Conservation (phyloP, 2,113 vertebrate species). For the Paraplagusia blochii region DNA sequence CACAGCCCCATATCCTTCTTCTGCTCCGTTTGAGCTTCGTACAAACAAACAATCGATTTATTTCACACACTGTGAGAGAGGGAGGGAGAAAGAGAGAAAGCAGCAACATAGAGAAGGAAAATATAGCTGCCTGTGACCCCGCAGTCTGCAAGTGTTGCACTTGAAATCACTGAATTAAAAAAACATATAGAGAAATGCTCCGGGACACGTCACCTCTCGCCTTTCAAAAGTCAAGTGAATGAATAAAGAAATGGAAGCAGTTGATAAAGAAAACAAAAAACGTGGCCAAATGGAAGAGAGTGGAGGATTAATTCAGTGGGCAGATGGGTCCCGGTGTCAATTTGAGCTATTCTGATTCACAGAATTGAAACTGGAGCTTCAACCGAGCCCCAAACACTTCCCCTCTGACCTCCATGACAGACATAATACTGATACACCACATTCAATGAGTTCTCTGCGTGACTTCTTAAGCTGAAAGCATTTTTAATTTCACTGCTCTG, state of each 20-base stretch:
- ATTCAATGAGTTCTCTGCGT: conserved; percentile 61
- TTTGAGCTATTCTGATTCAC: conserved; percentile 77
- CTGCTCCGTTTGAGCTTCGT: conserved; percentile 71
- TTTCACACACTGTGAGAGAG: conserved; percentile 45
- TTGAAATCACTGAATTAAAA: conserved; percentile 71
- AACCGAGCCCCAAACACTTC: conserved; percentile 68
- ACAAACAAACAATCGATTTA: conserved; percentile 78
- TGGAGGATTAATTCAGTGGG: conserved; percentile 76
- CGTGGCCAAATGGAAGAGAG: conserved; percentile 69
- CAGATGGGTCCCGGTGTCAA: conserved; percentile 79
- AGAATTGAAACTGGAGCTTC: conserved; percentile 72
- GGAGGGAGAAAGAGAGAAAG: conserved; percentile 39
- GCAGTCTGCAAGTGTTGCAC: conserved; percentile 77
- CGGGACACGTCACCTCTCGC: conserved; percentile 77
- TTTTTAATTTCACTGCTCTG: conserved; percentile 52
- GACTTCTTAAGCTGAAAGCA: conserved; percentile 61
- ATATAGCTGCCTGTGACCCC: conserved; percentile 73
- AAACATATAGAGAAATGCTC: conserved; percentile 49
- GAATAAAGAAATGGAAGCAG: conserved; percentile 79
- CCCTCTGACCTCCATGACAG: conserved; percentile 71
- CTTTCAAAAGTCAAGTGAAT: conserved; percentile 73
- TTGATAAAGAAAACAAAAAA: conserved; percentile 75
- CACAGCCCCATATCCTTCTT: conserved; percentile 67
- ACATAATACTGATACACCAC: conserved; percentile 58
- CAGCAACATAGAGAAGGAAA: conserved; percentile 49